Percentiles rank a stretch among this genome's conserved stretches.
Conservation (phyloP, 2,888 invertebrate species). For the Himalopsyche kuldschensis region DNA sequence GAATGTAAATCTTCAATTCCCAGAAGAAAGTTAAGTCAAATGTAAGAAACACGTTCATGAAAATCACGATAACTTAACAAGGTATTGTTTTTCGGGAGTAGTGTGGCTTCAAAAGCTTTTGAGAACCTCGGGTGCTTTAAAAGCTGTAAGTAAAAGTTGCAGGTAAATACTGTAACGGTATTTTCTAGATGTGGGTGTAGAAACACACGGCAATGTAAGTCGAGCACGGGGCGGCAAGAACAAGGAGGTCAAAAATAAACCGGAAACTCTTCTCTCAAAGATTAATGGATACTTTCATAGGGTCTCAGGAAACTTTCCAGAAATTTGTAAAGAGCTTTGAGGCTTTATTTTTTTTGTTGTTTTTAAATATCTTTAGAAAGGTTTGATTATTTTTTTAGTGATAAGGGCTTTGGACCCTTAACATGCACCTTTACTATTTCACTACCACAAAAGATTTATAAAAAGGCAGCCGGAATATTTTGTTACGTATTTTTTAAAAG, state of each 20-base stretch:
- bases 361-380: background rate
- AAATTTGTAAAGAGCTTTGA: background rate
- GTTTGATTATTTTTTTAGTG: background rate
- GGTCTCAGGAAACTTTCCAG: background rate
- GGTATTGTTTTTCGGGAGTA: no score
- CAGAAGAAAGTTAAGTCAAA: no score
- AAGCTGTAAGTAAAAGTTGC: background rate
- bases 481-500: no score
- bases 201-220: background rate
- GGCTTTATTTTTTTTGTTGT: background rate
- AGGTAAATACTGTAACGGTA: background rate
- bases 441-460: no score
- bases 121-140: background rate
- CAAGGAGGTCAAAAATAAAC: background rate
- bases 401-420: no score
- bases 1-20: no score
- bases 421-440: no score
- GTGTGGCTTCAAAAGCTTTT: background rate
- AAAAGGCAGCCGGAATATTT: no score
- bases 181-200: background rate
- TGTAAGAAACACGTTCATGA: no score
- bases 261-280: background rate
- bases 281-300: background rate
- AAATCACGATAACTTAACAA: no score
- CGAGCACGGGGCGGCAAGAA: background rate